phyloP scores from a whole-genome alignment of 2,888 invertebrate genomes.

The Embidobia sp. region DNA sequence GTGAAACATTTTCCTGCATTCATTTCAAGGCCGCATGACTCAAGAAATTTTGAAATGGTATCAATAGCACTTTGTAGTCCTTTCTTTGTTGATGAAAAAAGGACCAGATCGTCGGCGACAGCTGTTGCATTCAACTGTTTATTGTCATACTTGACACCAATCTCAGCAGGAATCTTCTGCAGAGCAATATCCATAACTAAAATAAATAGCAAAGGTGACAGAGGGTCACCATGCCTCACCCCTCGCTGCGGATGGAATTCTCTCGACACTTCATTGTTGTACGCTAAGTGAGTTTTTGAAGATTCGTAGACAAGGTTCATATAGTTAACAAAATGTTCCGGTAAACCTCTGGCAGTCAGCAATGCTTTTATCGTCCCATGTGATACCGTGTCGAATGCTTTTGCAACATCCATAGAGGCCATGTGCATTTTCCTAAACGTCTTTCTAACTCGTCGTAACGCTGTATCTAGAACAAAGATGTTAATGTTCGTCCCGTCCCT shows the following conservation, averaged over 20 bases:
- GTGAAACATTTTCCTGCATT: slow-evolving; percentile 70
- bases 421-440: neutral
- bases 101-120: slow-evolving; percentile 53
- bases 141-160: slow-evolving; percentile 11
- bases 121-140: slow-evolving; percentile 13
- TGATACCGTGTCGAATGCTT: neutral
- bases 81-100: slow-evolving; percentile 22
- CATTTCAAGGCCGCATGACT: slow-evolving; percentile 64
- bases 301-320: neutral
- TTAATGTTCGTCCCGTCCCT: slow-evolving; percentile 66
- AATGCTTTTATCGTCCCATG: neutral
- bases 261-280: neutral
- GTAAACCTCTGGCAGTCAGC: neutral
- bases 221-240: slow-evolving; percentile 30
- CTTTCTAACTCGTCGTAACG: neutral
- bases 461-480: slow-evolving; percentile 25
- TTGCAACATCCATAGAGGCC: neutral
- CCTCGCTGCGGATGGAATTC: slow-evolving; percentile 14
- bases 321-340: neutral
- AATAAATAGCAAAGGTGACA: slow-evolving; percentile 2
- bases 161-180: slow-evolving; percentile 13
- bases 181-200: slow-evolving; percentile 1
- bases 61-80: slow-evolving; percentile 72
- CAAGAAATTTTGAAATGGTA: slow-evolving; percentile 34
- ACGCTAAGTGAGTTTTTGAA: neutral